A percentile compares a stretch with the other conserved stretches of the same genome.
phyloP scores from a whole-genome alignment of 2,113 vertebrate species.

The Chitala chitala region DNA sequence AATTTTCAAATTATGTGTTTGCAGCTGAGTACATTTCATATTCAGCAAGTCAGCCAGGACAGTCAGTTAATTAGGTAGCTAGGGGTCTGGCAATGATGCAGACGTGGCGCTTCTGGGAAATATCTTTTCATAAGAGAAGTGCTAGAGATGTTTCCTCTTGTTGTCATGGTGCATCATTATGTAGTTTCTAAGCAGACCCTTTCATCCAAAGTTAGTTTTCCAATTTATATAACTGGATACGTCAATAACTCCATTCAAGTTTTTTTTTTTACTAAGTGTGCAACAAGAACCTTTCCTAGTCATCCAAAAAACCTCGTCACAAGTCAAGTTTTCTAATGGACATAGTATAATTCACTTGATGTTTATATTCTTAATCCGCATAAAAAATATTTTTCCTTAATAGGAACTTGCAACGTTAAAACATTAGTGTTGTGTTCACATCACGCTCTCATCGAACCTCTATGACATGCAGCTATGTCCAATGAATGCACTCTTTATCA shows the following conservation, averaged over 20 bases:
- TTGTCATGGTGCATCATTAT: not conserved
- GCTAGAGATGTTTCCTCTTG: not conserved
- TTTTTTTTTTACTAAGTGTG: not conserved
- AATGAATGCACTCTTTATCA: not conserved
- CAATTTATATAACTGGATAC: not conserved
- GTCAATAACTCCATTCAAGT: not conserved
- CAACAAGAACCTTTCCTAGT: not conserved
- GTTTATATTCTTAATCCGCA: not conserved
- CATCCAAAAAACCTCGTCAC: not conserved
- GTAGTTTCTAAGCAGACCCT: not conserved
- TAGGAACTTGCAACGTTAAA: not conserved
- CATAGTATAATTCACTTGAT: not conserved
- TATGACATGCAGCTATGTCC: not conserved
- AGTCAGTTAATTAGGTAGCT: no score
- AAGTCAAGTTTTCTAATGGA: not conserved
- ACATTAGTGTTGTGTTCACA: not conserved
- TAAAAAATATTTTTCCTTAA: no score
- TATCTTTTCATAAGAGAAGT: not conserved
- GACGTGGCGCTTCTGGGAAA: not conserved
- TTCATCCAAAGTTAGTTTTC: not conserved
- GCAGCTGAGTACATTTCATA: no score
- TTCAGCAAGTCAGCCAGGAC: no score
- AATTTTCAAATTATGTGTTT: no score
- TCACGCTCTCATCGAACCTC: not conserved
- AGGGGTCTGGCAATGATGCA: no score